phyloP scores from a whole-genome alignment of 2,888 invertebrate species.

The Dryadula phaetusa region DNA sequence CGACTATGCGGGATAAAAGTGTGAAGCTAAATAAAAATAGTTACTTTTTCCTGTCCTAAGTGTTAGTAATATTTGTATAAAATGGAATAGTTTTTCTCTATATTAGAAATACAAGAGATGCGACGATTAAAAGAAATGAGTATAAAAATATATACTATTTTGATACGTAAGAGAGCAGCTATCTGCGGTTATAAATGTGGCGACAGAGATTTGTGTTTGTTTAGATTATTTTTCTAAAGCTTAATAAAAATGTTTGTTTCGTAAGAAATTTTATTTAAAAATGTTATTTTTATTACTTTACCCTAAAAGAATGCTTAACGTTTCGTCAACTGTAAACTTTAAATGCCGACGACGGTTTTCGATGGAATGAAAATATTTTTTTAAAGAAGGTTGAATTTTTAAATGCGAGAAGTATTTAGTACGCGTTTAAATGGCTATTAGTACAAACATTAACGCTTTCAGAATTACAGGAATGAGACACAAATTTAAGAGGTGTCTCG shows the following conservation, averaged over 20 bases:
- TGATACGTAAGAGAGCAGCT: background rate
- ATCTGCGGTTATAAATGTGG: background rate
- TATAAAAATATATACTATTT: background rate
- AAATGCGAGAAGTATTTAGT: too few species aligned
- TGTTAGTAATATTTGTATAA: too few species aligned
- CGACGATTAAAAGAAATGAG: too few species aligned
- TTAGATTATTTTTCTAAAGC: background rate
- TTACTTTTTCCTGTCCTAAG: too few species aligned
- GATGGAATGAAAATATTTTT: background rate
- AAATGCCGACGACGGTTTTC: background rate
- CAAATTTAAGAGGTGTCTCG: too few species aligned
- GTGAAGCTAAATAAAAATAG: too few species aligned
- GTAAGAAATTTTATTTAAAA: background rate
- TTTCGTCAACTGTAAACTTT: conserved; percentile 7
- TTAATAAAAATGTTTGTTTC: background rate
- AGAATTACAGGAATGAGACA: too few species aligned
- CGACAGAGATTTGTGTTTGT: background rate
- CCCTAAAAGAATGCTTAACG: conserved; percentile 10
- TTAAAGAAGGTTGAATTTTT: background rate
- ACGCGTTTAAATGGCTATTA: too few species aligned
- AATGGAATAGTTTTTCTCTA: too few species aligned
- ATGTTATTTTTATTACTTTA: background rate
- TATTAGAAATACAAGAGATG: too few species aligned
- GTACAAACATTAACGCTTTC: too few species aligned
- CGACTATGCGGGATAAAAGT: too few species aligned